phyloP scores from a whole-genome alignment of 1,140 invertebrate genomes.

The Orius laevigatus region DNA sequence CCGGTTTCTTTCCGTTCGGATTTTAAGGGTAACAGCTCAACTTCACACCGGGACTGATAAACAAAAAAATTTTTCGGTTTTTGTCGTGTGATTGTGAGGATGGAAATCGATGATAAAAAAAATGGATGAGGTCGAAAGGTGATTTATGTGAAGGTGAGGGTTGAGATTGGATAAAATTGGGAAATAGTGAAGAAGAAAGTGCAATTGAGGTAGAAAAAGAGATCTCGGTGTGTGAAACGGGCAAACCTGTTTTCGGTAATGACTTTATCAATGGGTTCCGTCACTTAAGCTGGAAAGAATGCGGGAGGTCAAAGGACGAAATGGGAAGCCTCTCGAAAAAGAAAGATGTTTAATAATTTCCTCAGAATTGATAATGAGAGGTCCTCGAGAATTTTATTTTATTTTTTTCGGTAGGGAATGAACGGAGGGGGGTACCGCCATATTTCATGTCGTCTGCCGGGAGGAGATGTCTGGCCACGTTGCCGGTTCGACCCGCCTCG shows the following conservation, averaged over 20 bases:
- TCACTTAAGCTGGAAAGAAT: not conserved
- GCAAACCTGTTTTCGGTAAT: no score
- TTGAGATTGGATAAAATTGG: no score
- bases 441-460: conserved; percentile 17
- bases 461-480: conserved; percentile 6
- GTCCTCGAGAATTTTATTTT: no score
- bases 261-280: no score
- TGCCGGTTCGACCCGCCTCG: conserved; percentile 12
- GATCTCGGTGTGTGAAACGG: not conserved
- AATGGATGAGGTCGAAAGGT: no score
- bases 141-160: no score
- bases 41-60: no score
- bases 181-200: conserved; percentile 9
- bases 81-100: no score
- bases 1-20: no score
- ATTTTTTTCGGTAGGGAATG: conserved; percentile 1
- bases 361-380: conserved; percentile 10
- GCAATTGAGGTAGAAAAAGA: conserved; percentile 13
- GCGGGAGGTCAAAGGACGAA: not conserved
- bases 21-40: no score
- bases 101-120: no score
- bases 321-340: not conserved
- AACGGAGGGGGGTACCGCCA: conserved; percentile 8
- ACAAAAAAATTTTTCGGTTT: no score
- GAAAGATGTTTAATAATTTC: conserved; percentile 12